Base-by-base conservation (phyloP, 37 sponge, comb jelly and placozoan genomes). In the Axinella damicornis region DNA sequence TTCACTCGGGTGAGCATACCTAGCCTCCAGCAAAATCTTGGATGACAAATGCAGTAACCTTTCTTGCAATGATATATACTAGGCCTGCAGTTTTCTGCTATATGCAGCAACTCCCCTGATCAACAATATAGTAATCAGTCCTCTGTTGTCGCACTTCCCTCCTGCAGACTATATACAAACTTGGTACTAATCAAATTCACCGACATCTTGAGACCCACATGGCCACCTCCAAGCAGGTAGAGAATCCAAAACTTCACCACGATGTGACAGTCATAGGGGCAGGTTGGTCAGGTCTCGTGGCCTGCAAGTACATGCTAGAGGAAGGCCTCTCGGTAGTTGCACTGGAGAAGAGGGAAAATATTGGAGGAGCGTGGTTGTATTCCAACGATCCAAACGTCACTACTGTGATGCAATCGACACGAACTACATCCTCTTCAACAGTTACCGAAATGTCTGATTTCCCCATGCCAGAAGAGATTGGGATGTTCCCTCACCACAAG, bases 181-280 rank as follows among this genome's bases (percentile, higher is more conserved):
- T n/a, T n/a, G n/a, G n/a, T n/a, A n/a, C n/a, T n/a, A n/a, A n/a
- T n/a, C n/a, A n/a, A n/a, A n/a, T n/a, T n/a, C n/a, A n/a, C n/a
- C n/a, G n/a, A n/a, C n/a, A n/a, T n/a, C n/a, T n/a, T n/a, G n/a
- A n/a, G n/a, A n/a, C n/a, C n/a, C 30, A 30, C 32, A 66, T 33
- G n/a, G 30, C 32, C 31, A 25, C 25, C 5, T 1, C 32, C 31
- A 66, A 66, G 66, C 31, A 66, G 32, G 1, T 4, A 33, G 25
- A 30, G 17, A 9, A 35, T 71, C 71, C 33, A 32, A 37, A 25
- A 20, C 4, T 17, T 37, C 80, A 96, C 68, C 86, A 92, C 57
- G 95, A 97, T 39, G 98, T 98, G 63, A 94, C 96, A 15, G 92
- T 98, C 12, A 87, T 98, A 20, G 98, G 98, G 28, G 94, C 92